Evolutionary conservation across 2,888 invertebrate species (phyloP), one percentile per base, ranked within the genome.

Genomic region (Ryuthela nishihirai): DNA sequence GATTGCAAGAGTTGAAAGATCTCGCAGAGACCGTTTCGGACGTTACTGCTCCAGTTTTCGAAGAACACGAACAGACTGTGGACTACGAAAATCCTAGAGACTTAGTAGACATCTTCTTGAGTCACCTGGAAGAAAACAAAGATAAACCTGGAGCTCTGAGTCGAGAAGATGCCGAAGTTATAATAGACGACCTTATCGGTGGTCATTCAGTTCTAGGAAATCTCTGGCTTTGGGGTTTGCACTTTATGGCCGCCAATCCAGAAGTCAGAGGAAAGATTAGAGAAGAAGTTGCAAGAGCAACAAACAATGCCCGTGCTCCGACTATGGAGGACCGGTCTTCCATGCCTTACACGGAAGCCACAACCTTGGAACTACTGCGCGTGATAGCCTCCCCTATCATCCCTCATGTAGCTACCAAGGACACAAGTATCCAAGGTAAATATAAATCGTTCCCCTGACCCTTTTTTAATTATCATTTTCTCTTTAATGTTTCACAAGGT

Each of bases 131-230:
- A 36, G 49, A 56, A 25, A 47, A 46, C 15, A 52, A 50, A 36
- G 54, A 49, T 15, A 29, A 49, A 7, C 46, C 54, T 0, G 38
- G 23, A 2, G 29, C 54, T 3, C 46, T 63, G 32, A 60, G 52
- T 3, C 20, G 41, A n/a, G 63, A 63, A 15, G 64, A 63, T 23
- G 52, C 42, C 4, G 47, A 64, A 32, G 66, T 64, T 18, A 65
- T 61, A 23, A 53, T 68, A 10, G 67, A 62, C 10, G 91, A 92
- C 70, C 88, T 92, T 68, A 75, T 92, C 3, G 91, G 91, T 0
- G 91, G 91, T 0, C 89, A 90, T 71, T 87, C 90, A 0, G 91
- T 91, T 1, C 83, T 92, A 10, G 88, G 88, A 0, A 91, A 91
- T 71, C 75, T 91, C 23, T 82, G 88, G 0, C 87, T 88, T 84